Conservation (phyloP, 2,797 vertebrate species). For the Xenopus petersii region DNA sequence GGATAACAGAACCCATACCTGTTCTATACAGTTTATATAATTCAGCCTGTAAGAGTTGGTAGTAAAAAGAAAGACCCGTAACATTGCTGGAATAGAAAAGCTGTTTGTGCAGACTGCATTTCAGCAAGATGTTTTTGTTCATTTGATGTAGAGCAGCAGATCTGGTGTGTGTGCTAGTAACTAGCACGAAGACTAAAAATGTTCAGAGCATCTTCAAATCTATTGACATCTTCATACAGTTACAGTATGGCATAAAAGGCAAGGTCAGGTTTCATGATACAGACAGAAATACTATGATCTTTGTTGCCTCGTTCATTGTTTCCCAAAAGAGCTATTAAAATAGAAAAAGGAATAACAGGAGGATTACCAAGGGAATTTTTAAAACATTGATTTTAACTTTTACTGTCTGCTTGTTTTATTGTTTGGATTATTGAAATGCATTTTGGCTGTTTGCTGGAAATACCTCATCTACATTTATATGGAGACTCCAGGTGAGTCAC, state of each 20-base stretch:
- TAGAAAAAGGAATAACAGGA: slow-evolving; percentile 46
- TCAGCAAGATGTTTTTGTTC: not conserved
- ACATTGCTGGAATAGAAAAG: too few relatives aligned
- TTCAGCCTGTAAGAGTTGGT: too few relatives aligned
- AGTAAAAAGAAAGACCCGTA: too few relatives aligned
- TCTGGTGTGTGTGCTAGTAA: not conserved
- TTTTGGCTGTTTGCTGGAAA: slow-evolving; percentile 46
- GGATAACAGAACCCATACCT: too few relatives aligned
- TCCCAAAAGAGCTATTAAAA: slow-evolving; percentile 42
- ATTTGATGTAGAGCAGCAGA: not conserved
- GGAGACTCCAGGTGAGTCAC: slow-evolving; percentile 48
- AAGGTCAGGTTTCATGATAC: slow-evolving; percentile 39
- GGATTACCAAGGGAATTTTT: slow-evolving; percentile 46
- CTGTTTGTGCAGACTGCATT: too few relatives aligned
- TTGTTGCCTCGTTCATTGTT: slow-evolving; percentile 30
- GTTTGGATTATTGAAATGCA: slow-evolving; percentile 49
- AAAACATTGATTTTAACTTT: slow-evolving; percentile 50
- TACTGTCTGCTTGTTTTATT: slow-evolving; percentile 49
- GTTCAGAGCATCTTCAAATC: not conserved
- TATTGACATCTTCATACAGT: slow-evolving; percentile 25
- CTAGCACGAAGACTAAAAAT: not conserved
- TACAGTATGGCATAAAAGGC: slow-evolving; percentile 33
- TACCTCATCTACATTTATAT: slow-evolving; percentile 59
- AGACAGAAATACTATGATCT: slow-evolving; percentile 42
- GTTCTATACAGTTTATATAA: too few relatives aligned